Conservation (phyloP, 2,113 vertebrate genomes). For the Progne subis region DNA sequence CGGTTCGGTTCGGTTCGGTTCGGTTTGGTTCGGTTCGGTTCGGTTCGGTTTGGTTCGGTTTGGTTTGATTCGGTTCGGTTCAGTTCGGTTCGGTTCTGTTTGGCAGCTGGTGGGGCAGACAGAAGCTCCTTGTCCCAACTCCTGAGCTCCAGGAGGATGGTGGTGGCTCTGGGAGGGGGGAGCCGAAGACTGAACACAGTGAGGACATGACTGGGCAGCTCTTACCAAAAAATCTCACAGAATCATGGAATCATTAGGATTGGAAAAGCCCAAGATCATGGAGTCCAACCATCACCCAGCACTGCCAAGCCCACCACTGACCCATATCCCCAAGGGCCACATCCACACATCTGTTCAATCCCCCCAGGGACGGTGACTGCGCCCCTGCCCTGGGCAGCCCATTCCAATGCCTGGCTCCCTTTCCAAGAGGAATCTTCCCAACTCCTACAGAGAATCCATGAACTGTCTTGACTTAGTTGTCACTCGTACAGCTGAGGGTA, state of each 20-base stretch:
- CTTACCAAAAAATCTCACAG: not conserved
- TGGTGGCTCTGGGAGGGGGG: not conserved
- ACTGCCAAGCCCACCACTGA: not conserved
- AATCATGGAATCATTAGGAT: not conserved
- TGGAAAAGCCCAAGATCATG: not conserved
- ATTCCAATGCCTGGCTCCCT: not conserved
- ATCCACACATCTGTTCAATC: not conserved
- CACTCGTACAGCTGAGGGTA: not conserved
- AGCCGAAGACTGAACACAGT: fast-evolving
- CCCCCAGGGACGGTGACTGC: not conserved
- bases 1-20: no score
- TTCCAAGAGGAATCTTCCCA: not conserved
- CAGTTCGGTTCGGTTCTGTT: not conserved
- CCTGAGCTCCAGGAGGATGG: not conserved
- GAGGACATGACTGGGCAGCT: not conserved
- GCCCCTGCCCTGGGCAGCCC: not conserved
- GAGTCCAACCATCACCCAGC: not conserved
- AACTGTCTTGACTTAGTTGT: not conserved
- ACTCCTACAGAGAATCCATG: not conserved
- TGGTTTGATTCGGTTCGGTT: not conserved
- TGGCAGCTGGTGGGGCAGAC: not conserved
- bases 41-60: no score
- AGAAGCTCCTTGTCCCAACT: not conserved
- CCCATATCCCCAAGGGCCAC: not conserved
- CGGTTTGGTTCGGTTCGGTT: no score